A percentile compares a stretch with the other conserved stretches of the same genome.
These are phyloP conservation scores for Cerastis rubricosa DNA, from an alignment of 2,888 invertebrate species.

Conservation along the genomic window DNA sequence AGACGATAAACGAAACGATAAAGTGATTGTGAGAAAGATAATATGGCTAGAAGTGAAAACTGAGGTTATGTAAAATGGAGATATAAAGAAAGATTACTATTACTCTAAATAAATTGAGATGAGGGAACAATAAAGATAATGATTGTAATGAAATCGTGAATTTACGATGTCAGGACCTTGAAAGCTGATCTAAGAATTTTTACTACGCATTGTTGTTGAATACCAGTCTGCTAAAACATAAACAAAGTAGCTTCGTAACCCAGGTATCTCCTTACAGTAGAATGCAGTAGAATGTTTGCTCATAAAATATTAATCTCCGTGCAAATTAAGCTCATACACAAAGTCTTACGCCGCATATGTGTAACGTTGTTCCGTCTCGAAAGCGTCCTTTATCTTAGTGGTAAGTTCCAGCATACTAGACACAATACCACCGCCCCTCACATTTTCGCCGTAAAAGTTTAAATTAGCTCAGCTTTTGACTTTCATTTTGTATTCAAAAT, in stretches of 20 bases:
- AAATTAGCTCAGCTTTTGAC: constrained; percentile 33
- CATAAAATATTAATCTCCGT: constrained; percentile 54
- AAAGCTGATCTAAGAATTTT: constrained; percentile 13
- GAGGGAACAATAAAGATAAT: background rate
- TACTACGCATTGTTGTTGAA: constrained; percentile 15
- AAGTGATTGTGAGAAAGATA: background rate
- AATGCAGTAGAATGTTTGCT: constrained; percentile 39
- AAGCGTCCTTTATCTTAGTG: constrained; percentile 39
- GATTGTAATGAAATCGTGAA: background rate
- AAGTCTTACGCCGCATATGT: constrained; percentile 38
- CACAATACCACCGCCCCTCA: constrained; percentile 16
- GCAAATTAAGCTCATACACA: constrained; percentile 50
- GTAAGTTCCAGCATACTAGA: constrained; percentile 16
- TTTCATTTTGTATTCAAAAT: constrained; percentile 40
- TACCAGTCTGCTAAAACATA: constrained; percentile 26
- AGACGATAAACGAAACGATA: background rate
- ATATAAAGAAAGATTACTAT: background rate
- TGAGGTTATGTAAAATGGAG: background rate
- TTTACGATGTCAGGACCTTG: background rate
- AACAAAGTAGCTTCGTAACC: constrained; percentile 21
- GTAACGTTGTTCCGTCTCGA: constrained; percentile 48
- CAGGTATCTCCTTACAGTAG: constrained; percentile 25
- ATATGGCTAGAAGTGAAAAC: background rate
- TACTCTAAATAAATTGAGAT: background rate
- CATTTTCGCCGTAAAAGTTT: constrained; percentile 42